Evolutionary conservation across 1,140 invertebrate genomes (phyloP).

Genomic region (Venustaconcha ellipsiformis): DNA sequence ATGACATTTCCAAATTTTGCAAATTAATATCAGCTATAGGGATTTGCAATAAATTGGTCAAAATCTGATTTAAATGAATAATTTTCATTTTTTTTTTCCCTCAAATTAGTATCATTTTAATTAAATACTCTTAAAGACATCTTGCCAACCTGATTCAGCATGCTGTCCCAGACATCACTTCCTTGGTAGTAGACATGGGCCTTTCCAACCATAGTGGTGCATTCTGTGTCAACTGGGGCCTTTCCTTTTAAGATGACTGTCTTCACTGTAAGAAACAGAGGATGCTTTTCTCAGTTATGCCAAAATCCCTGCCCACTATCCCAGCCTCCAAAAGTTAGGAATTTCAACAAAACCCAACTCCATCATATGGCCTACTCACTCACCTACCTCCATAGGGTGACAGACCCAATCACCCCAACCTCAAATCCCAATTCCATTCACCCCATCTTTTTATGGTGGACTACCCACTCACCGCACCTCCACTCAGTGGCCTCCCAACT

Average conservation of each 20-base stretch:
- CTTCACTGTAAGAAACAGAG: slow-evolving; percentile 45
- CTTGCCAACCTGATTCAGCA: slow-evolving; percentile 71
- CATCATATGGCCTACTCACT: no score
- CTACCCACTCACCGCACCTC: no score
- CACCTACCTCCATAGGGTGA: no score
- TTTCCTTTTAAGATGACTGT: slow-evolving; percentile 67
- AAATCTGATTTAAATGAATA: background rate
- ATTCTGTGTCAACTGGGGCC: slow-evolving; percentile 71
- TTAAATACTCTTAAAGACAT: background rate
- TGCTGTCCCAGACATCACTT: slow-evolving; percentile 70
- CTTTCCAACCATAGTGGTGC: slow-evolving; percentile 56
- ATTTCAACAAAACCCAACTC: no score
- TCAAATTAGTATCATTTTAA: background rate
- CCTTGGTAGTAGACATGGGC: slow-evolving; percentile 68
- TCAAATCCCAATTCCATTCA: no score
- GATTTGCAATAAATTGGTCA: background rate
- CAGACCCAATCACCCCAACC: no score
- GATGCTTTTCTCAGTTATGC: background rate
- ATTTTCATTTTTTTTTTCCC: background rate
- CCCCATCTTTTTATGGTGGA: no score
- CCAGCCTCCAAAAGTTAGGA: no score
- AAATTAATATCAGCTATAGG: background rate
- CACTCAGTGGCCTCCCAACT: no score
- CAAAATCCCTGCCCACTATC: no score
- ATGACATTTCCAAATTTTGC: background rate